phyloP scores from a whole-genome alignment of 2,797 vertebrate species.

The Perodicticus potto region DNA sequence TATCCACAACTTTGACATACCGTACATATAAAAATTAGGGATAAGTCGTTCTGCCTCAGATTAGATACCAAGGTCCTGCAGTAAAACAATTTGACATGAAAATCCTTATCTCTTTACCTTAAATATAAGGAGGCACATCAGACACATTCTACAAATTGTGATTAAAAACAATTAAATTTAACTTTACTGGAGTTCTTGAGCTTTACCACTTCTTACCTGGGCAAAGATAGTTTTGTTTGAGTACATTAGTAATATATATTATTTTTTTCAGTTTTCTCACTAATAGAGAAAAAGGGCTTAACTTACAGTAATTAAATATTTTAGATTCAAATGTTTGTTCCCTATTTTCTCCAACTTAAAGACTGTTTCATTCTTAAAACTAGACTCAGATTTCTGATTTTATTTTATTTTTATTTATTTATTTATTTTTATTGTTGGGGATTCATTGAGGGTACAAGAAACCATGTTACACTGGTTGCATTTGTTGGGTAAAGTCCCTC shows the following conservation, averaged over 20 bases:
- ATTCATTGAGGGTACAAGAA: too few species aligned
- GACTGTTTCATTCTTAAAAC: neutral
- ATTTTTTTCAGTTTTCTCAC: neutral
- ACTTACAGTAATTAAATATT: neutral
- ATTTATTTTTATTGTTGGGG: too few species aligned
- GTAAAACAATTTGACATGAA: neutral
- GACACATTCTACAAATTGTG: constrained; percentile 19
- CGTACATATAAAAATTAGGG: neutral
- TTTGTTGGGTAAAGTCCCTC: too few species aligned
- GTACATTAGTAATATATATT: neutral
- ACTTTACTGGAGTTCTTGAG: neutral
- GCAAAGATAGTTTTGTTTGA: neutral
- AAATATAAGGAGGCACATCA: neutral
- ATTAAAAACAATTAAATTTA: constrained; percentile 16
- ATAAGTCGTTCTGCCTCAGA: neutral
- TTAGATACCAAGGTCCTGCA: neutral
- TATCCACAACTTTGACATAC: neutral
- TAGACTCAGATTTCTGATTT: neutral
- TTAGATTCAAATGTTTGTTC: neutral
- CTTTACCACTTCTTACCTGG: neutral
- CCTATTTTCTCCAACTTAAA: constrained; percentile 24
- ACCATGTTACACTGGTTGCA: too few species aligned
- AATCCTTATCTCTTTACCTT: neutral
- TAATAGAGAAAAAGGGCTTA: neutral
- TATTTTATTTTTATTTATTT: neutral